Evolutionary conservation across 2,113 vertebrate species (phyloP).

Genomic region (Anarrhichthys ocellatus): DNA sequence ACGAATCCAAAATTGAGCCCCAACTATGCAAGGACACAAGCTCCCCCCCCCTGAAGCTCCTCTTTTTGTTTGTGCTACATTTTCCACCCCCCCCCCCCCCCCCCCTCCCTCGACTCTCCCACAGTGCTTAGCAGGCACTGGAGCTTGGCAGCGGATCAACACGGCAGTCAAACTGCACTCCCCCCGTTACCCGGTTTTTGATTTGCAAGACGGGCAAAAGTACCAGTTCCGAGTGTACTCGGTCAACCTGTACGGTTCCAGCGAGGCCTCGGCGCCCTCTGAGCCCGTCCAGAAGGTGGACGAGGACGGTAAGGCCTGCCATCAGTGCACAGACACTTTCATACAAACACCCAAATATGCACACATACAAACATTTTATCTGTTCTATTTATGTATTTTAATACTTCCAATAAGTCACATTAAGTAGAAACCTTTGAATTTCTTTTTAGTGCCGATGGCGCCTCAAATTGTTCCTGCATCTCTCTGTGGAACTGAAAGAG

Average conservation of each 20-base stretch:
- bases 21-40: neutral
- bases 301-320: constrained; percentile 86
- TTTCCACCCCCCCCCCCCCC: neutral
- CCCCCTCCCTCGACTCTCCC: constrained; percentile 39
- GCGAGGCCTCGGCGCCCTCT: constrained; percentile 90
- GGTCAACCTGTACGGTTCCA: constrained; percentile 90
- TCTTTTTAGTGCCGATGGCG: neutral
- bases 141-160: constrained; percentile 93
- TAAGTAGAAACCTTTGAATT: neutral
- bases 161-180: constrained; percentile 89
- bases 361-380: neutral
- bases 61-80: constrained; percentile 17
- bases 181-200: constrained; percentile 93
- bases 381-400: neutral
- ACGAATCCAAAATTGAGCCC: neutral
- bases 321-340: neutral
- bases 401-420: neutral
- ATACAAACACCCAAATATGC: neutral
- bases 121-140: constrained; percentile 91
- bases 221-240: constrained; percentile 93
- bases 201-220: constrained; percentile 90
- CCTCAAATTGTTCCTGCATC: no score
- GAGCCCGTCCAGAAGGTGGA: constrained; percentile 89
- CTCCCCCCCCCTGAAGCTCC: neutral
- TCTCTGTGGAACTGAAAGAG: no score